phyloP scores from a whole-genome alignment of 1,140 invertebrate species.

The Anadara kagoshimensis region DNA sequence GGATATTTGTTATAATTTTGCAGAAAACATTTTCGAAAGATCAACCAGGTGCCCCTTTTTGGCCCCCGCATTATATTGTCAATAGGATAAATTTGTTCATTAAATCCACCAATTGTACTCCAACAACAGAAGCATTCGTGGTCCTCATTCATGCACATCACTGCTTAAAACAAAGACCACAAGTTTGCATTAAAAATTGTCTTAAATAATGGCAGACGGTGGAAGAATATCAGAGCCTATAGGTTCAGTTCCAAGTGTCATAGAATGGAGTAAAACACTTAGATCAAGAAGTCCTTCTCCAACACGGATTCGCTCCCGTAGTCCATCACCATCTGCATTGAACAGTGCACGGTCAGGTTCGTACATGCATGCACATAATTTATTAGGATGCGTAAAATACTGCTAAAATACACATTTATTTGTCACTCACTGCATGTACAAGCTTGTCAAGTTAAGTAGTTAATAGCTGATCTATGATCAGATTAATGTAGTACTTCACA shows the following conservation, averaged over 20 bases:
- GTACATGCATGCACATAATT: too few species aligned
- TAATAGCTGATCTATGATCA: too few species aligned
- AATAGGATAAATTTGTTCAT: background rate
- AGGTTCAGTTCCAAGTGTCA: constrained; percentile 54
- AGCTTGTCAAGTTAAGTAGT: too few species aligned
- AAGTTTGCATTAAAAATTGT: background rate
- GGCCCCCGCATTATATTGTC: background rate
- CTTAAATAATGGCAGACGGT: constrained; percentile 24
- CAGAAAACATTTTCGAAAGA: too few species aligned
- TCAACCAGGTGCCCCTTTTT: too few species aligned
- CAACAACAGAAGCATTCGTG: background rate
- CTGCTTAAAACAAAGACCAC: background rate
- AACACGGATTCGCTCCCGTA: constrained; percentile 37
- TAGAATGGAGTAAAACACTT: constrained; percentile 60
- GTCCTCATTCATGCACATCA: background rate
- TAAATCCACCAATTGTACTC: background rate
- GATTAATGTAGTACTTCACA: too few species aligned
- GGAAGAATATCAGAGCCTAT: constrained; percentile 58
- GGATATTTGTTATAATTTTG: too few species aligned
- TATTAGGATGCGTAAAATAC: too few species aligned
- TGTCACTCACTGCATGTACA: too few species aligned
- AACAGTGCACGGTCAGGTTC: too few species aligned
- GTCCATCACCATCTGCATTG: constrained; percentile 43
- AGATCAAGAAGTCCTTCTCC: constrained; percentile 56
- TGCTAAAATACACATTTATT: too few species aligned